Conservation (phyloP, 1,140 invertebrate species). For the Drosophila quadrilineata region DNA sequence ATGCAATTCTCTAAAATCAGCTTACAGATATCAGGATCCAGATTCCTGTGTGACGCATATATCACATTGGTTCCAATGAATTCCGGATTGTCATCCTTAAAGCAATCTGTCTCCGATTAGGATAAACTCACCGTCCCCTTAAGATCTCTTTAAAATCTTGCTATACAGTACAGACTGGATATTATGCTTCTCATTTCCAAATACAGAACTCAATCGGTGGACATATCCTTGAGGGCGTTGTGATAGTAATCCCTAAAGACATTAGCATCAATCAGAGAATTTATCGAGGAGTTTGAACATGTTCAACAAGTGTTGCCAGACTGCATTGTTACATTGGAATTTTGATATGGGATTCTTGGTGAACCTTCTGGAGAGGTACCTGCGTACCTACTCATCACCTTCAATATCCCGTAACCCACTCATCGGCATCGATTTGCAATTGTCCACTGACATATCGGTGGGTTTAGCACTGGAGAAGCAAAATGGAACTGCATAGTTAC, state of each 20-base stretch:
- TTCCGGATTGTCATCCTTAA: conserved; percentile 84
- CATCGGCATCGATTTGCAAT: conserved; percentile 84
- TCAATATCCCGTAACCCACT: conserved; percentile 80
- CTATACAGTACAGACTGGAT: conserved; percentile 84
- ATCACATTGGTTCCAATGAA: conserved; percentile 88
- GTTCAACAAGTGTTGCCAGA: conserved; percentile 86
- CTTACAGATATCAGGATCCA: conserved; percentile 72
- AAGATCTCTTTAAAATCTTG: conserved; percentile 81
- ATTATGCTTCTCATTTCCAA: conserved; percentile 86
- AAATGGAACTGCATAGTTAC: conserved; percentile 63
- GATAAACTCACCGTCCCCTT: conserved; percentile 84
- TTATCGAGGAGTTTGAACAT: conserved; percentile 85
- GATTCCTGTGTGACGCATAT: conserved; percentile 84
- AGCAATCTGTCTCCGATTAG: conserved; percentile 83
- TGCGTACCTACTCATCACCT: conserved; percentile 30
- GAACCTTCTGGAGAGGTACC: conserved; percentile 39
- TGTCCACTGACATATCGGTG: conserved; percentile 12
- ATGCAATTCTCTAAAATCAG: conserved; percentile 81
- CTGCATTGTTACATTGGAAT: conserved; percentile 85
- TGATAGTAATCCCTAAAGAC: conserved; percentile 88
- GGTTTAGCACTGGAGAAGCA: conserved; percentile 80
- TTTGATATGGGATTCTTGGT: conserved; percentile 55
- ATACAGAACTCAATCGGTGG: conserved; percentile 90
- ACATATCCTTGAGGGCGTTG: conserved; percentile 86
- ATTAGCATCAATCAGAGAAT: conserved; percentile 86